Conservation (phyloP, 2,113 vertebrate genomes). For the Pantherophis guttatus region DNA sequence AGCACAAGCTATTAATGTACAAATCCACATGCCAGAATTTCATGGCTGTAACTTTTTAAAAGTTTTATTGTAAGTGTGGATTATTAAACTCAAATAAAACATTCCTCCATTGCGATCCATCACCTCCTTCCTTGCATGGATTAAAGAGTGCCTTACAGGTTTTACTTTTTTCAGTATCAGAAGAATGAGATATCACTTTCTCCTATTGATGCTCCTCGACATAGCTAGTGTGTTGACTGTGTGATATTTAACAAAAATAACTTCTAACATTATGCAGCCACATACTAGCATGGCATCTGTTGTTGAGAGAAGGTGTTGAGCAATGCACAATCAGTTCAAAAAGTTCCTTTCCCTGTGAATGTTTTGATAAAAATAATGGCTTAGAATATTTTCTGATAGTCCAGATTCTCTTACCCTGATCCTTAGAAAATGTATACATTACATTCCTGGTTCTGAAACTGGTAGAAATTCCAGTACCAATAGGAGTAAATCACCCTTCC, state of each 20-base stretch:
- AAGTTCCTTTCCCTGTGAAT: slow-evolving; percentile 2
- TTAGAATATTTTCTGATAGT: neutral
- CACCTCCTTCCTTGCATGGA: neutral
- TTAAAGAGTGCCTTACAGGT: slow-evolving; percentile 6
- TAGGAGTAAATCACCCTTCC: neutral
- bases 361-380: neutral
- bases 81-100: slow-evolving; percentile 10
- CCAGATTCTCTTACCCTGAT: neutral
- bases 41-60: neutral
- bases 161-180: neutral
- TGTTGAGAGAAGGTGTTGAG: slow-evolving; percentile 25
- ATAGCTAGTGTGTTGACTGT: slow-evolving; percentile 4
- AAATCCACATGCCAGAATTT: neutral
- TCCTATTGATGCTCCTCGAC: neutral
- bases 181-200: slow-evolving; percentile 23
- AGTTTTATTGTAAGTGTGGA: neutral
- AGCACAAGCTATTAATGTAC: neutral
- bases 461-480: neutral
- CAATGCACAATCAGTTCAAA: neutral
- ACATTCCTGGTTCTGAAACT: neutral
- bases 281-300: slow-evolving; percentile 33
- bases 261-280: slow-evolving; percentile 32
- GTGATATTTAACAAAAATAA: slow-evolving; percentile 31
- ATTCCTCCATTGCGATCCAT: neutral
- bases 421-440: neutral